These are phyloP conservation scores for Brachirus orientalis DNA, from an alignment of 2,113 vertebrate genomes.

Conservation along the genomic window DNA sequence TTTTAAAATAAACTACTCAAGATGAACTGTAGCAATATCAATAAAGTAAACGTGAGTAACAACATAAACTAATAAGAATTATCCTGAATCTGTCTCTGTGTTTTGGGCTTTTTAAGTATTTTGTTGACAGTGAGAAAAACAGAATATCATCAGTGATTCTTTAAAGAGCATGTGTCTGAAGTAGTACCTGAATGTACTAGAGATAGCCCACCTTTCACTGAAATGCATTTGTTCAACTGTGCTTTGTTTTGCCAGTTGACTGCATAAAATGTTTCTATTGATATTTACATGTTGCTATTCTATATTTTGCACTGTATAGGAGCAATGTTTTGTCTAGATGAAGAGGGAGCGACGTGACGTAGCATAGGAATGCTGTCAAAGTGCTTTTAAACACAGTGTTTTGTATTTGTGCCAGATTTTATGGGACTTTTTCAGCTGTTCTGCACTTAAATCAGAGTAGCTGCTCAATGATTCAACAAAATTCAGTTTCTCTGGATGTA, in stretches of 20 bases:
- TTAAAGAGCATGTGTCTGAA: conserved; percentile 63
- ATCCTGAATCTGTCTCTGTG: neutral
- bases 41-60: too few species aligned
- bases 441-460: conserved; percentile 45
- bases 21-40: too few species aligned
- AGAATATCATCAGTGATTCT: conserved; percentile 10
- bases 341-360: conserved; percentile 55
- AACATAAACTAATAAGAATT: too few species aligned
- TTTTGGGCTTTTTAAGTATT: conserved; percentile 15
- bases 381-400: conserved; percentile 75
- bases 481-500: conserved; percentile 53
- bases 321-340: conserved; percentile 68
- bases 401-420: conserved; percentile 80
- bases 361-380: conserved; percentile 69
- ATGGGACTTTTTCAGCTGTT: conserved; percentile 63
- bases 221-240: conserved; percentile 79
- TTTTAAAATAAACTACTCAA: too few species aligned
- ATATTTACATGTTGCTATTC: conserved; percentile 70
- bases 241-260: conserved; percentile 64
- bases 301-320: conserved; percentile 79
- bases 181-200: conserved; percentile 84
- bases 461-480: conserved; percentile 32
- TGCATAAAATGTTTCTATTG: conserved; percentile 68
- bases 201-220: conserved; percentile 68
- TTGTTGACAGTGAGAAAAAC: conserved; percentile 7